phyloP scores from a whole-genome alignment of 1,140 invertebrate genomes.

The Diorhabda elongata region DNA sequence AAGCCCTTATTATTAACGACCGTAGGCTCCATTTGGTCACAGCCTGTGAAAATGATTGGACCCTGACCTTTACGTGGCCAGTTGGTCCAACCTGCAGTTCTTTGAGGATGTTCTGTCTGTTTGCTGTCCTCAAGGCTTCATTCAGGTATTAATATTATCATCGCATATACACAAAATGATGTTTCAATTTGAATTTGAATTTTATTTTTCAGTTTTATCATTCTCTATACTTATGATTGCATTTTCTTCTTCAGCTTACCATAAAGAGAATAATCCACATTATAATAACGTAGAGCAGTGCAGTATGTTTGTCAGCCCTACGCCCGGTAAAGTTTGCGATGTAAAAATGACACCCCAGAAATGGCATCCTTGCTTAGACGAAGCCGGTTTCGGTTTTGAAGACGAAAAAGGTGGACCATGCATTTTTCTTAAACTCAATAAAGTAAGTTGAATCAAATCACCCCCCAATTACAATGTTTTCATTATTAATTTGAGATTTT shows the following conservation, averaged over 20 bases:
- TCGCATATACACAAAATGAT: too few relatives aligned
- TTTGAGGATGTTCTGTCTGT: not conserved
- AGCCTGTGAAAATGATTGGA: too few relatives aligned
- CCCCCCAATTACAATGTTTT: too few relatives aligned
- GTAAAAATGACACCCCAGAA: slow-evolving; percentile 61
- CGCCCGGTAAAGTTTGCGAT: slow-evolving; percentile 65
- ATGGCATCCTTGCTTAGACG: slow-evolving; percentile 58
- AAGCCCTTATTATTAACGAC: too few relatives aligned
- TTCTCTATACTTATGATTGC: not conserved
- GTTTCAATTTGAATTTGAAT: too few relatives aligned
- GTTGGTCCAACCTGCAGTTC: too few relatives aligned
- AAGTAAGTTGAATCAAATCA: slow-evolving; percentile 49
- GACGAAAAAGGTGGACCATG: slow-evolving; percentile 64
- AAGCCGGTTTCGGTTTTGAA: slow-evolving; percentile 67
- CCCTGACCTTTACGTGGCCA: too few relatives aligned
- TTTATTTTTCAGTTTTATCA: too few relatives aligned
- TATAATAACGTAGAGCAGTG: slow-evolving; percentile 66
- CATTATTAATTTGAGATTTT: too few relatives aligned
- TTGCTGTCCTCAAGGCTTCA: not conserved
- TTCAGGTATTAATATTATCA: too few relatives aligned
- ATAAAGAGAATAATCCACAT: slow-evolving; percentile 61
- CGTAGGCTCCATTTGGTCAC: too few relatives aligned
- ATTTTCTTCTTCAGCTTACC: slow-evolving; percentile 57
- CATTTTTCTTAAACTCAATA: slow-evolving; percentile 80
- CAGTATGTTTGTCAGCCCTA: slow-evolving; percentile 57